Evolutionary conservation across 2,888 invertebrate species (phyloP), one percentile per base, ranked within the genome.

Genomic region (Pachycephus smyrnensis): DNA sequence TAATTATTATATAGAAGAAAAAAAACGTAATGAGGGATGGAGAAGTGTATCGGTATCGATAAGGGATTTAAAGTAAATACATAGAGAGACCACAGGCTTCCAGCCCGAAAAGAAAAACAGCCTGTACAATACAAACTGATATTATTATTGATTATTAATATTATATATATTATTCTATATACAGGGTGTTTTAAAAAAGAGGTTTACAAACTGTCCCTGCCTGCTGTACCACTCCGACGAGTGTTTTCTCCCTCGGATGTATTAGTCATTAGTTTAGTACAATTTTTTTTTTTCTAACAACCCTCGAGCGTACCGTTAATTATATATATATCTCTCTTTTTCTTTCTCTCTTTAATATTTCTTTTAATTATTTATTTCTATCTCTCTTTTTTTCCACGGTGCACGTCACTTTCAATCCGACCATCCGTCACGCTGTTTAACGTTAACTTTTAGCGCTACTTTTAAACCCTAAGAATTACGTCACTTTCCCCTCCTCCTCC

Each of bases 41-140:
- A 40, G 23, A 32, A 69, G 69, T 69, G 37, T 75, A 73, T 73
- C 69, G 77, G 31, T 77, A 75, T 40, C 68, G 69, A 69, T 69
- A 69, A 69, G 69, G 68, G 77, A 78, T 80, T 83, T 40, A 40
- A 81, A 83, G 81, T 76, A 79, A 82, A 80, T 82, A 81, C 80
- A 79, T 81, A 80, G 77, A 40, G 40, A 83, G 77, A 81, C 80
- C 80, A 82, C 82, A 82, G 82, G 82, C 84, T 83, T 84, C 81
- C 82, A 80, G 81, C 79, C 81, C 82, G 76, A 85, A 84, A 83
- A 80, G 79, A 81, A 79, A 77, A 78, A 80, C 88, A 90, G 88
- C 88, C 88, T 90, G 90, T 91, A 90, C 88, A 88, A 90, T 90
- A 91, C 90, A 90, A 90, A 90, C 90, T 89, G 89, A 90, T 91